Evolutionary conservation across 2,113 vertebrate species (phyloP).

Genomic region (Carassius carassius): DNA sequence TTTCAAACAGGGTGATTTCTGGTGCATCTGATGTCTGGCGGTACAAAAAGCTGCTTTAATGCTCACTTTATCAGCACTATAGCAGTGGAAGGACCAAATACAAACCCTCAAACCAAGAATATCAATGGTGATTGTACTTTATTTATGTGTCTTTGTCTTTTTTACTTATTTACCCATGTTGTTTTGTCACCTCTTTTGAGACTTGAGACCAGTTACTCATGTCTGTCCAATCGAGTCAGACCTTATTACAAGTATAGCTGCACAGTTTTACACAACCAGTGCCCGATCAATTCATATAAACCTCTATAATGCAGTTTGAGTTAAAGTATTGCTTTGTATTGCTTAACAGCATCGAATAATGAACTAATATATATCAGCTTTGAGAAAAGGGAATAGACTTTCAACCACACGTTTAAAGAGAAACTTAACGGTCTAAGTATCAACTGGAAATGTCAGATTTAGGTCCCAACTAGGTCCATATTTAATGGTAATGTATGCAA

Average conservation of each 20-base stretch:
- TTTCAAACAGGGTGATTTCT: not conserved
- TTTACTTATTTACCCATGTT: not conserved
- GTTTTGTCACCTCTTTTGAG: not conserved
- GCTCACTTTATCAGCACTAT: conserved; percentile 6
- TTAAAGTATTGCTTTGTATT: not conserved
- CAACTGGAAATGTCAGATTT: not conserved
- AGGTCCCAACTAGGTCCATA: not conserved
- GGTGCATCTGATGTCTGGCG: not conserved
- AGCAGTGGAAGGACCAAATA: conserved; percentile 6
- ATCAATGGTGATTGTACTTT: not conserved
- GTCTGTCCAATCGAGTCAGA: not conserved
- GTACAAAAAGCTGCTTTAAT: not conserved
- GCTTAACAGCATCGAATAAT: not conserved
- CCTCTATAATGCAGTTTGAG: conserved; percentile 22
- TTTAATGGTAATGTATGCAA: conserved; percentile 13
- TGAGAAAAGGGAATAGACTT: not conserved
- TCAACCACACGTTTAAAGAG: not conserved
- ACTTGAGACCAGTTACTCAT: not conserved
- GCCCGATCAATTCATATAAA: not conserved
- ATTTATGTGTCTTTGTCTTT: conserved; percentile 32
- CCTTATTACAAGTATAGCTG: not conserved
- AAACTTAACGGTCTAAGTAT: not conserved
- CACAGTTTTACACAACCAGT: conserved; percentile 20
- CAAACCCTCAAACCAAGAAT: not conserved
- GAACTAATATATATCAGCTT: conserved; percentile 17